Base-by-base conservation (phyloP, 2,888 invertebrate genomes). In the Acleris emargana region DNA sequence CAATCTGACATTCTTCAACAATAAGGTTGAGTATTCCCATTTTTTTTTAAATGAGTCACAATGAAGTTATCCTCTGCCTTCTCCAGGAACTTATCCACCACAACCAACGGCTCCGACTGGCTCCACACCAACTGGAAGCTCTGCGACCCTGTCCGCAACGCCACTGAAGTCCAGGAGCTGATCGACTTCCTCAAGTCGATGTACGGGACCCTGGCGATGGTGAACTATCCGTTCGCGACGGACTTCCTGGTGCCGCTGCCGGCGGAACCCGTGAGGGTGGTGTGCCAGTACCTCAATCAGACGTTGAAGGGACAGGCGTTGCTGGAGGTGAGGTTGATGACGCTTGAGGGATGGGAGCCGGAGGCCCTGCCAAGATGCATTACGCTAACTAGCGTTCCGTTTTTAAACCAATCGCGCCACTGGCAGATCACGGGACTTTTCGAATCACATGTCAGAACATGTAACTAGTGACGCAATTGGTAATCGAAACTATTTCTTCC, bases 191-290 rank as follows among this genome's bases (percentile, higher is more conserved):
- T 99, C 3, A 80, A 87, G 42, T 94, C 95, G 68, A 94, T 96
- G 71, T 97, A 96, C 82, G 94, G 94, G 9, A 96, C 96, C 75
- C 84, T 99, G 70, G 98, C 98, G 0, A 99, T 99, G 99, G 96
- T 96, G 17, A 97, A 99, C 89, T 99, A 99, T 86, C 99, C 99
- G 0, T 99, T 98, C 82, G 89, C 96, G 0, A 94, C 96, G 0
- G 94, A 95, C 76, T 99, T 99, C 84, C 88, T 99, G 58, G 93
- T 94, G 55, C 95, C 96, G 0, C 81, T 99, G 25, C 99, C 99
- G 0, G 97, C 95, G 0, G 94, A 97, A 86, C 99, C 99, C 0
- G 96, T 99, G 38, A 88, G 93, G 51, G 91, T 90, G 42, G 93
- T 94, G 70, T 96, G 95, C 76, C 89, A 91, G 67, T 93, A 93